Evolutionary conservation across 2,888 invertebrate species (phyloP).

Genomic region (Lottia gigantea): DNA sequence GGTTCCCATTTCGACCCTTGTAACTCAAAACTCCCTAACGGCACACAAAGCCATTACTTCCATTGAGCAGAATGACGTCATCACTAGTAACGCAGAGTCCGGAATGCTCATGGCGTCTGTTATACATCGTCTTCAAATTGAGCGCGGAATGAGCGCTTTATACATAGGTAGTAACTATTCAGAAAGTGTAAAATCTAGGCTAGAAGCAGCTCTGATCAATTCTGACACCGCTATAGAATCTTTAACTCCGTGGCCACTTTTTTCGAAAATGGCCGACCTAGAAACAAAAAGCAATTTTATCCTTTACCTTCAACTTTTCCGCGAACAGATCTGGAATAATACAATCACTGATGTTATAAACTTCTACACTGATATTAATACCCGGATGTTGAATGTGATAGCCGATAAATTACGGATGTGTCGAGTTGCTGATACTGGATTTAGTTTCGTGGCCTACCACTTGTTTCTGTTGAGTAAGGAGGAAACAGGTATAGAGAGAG

Average conservation of each 20-base stretch:
- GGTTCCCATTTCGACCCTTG: slow-evolving; percentile 29
- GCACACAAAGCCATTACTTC: slow-evolving; percentile 13
- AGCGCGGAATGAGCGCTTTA: slow-evolving; percentile 48
- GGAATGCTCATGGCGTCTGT: slow-evolving; percentile 43
- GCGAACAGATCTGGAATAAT: not conserved
- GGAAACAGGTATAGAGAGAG: slow-evolving; percentile 50
- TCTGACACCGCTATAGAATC: not conserved
- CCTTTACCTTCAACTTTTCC: not conserved
- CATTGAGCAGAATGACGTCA: slow-evolving; percentile 20
- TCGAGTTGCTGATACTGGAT: slow-evolving; percentile 36
- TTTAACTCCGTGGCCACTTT: not conserved
- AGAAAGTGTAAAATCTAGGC: not conserved
- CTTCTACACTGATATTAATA: slow-evolving; percentile 44
- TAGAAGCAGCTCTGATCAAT: not conserved
- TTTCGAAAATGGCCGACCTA: not conserved
- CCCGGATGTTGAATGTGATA: slow-evolving; percentile 40
- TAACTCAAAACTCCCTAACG: slow-evolving; percentile 28
- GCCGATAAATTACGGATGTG: slow-evolving; percentile 34
- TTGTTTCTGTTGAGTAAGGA: slow-evolving; percentile 51
- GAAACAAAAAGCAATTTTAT: not conserved
- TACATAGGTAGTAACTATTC: slow-evolving; percentile 44
- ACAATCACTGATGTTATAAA: slow-evolving; percentile 30
- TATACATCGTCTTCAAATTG: slow-evolving; percentile 47
- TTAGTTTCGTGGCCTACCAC: slow-evolving; percentile 44
- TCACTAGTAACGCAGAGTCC: slow-evolving; percentile 28